A percentile compares a stretch with the other conserved stretches of the same genome.
phyloP scores from a whole-genome alignment of 2,113 vertebrate species.

The Ancistrus triradiatus region DNA sequence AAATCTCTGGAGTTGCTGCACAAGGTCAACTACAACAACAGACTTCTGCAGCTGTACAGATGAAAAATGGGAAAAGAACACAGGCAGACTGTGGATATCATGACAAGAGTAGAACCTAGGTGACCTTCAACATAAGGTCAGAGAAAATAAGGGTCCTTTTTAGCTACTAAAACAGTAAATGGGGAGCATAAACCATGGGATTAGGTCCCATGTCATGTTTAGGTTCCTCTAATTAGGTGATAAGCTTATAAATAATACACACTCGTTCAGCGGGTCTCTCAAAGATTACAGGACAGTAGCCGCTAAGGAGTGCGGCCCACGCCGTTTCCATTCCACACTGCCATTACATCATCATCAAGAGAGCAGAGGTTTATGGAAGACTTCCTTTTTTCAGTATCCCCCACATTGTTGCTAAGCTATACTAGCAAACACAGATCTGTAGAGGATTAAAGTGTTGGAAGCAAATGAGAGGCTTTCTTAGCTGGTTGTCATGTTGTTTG shows the following conservation, averaged over 20 bases:
- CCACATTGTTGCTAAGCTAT: conserved; percentile 11
- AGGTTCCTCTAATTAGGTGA: conserved; percentile 60
- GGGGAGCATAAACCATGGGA: conserved; percentile 67
- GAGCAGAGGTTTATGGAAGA: conserved; percentile 10
- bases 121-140: too few relatives aligned
- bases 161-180: conserved; percentile 41
- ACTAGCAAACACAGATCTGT: conserved; percentile 20
- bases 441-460: conserved; percentile 12
- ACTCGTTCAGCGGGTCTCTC: not conserved
- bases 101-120: too few relatives aligned
- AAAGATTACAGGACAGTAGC: not conserved
- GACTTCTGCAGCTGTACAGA: too few relatives aligned
- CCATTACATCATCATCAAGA: conserved; percentile 11
- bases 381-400: not conserved
- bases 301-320: not conserved
- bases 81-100: too few relatives aligned
- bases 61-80: too few relatives aligned
- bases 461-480: conserved; percentile 2
- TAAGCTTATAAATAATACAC: conserved; percentile 12
- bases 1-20: too few relatives aligned
- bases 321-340: not conserved
- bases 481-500: conserved; percentile 6
- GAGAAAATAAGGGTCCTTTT: too few relatives aligned
- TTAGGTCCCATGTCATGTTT: conserved; percentile 67
- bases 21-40: too few relatives aligned